Base-by-base conservation (phyloP, 2,888 invertebrate species). In the Brachyopa scutellaris region DNA sequence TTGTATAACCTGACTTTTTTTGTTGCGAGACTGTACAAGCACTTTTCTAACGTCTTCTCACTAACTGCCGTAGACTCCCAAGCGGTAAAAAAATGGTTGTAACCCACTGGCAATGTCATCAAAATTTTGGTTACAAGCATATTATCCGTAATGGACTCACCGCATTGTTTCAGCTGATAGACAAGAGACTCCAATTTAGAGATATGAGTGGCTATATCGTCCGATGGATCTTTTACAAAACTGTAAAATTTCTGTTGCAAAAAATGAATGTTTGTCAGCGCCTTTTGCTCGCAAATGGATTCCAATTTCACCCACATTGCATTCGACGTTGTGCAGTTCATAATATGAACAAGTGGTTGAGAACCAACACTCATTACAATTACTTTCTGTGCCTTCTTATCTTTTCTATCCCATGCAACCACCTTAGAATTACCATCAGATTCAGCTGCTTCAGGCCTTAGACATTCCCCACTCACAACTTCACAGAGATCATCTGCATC, bases 261-360 rank as follows among this genome's bases (percentile, higher is more conserved):
- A 11, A 84, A 19, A 26, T 67, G 61, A n/a, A 69, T 53, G 6
- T 31, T 66, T 23, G 57, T 40, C 9, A 8, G 11, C 8, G 66
- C 53, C 47, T 66, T 66, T 29, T 87, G 86, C 47, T 88, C 88
- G 57, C 86, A 88, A 0, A 88, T 64, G 8, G 61, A 62, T 7
- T 82, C 17, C 5, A 84, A 23, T 15, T 72, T 84, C 6, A 2
- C 8, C 84, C 83, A 85, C 83, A 85, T 84, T 26, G 72, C 64
- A 21, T 31, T 11, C 0, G 84, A 59, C 7, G 78, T 67, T 36
- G 45, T 45, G 49, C 79, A 84, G 19, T 78, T 82, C 33, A 85
- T 67, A 7, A 82, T 84, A 15, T 85, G 84, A 7, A 85, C 36
- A 7, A 73, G 13, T 3, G 78, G 70, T 15, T 82, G 55, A n/a